phyloP scores from a whole-genome alignment of 2,113 vertebrate species.

The Nothoprocta pentlandii region DNA sequence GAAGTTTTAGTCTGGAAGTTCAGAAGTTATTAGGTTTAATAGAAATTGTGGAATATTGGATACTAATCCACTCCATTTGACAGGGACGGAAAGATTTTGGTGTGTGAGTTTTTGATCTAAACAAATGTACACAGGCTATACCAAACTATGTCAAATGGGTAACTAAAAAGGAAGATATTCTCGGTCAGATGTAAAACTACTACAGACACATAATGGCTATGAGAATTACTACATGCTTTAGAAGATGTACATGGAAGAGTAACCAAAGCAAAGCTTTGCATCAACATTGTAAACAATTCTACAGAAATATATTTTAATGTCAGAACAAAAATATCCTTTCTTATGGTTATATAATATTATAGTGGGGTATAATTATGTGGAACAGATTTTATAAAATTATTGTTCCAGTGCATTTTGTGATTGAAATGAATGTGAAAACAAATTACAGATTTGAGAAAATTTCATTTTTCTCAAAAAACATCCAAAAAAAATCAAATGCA shows the following conservation, averaged over 20 bases:
- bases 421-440: background rate
- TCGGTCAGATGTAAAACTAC: background rate
- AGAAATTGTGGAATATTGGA: background rate
- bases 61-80: background rate
- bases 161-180: background rate
- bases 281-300: background rate
- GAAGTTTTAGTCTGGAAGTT: background rate
- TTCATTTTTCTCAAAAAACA: background rate
- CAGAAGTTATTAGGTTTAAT: background rate
- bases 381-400: background rate
- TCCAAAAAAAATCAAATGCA: background rate
- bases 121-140: background rate
- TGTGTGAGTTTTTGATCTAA: background rate
- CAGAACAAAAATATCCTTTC: background rate
- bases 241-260: background rate
- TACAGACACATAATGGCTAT: background rate
- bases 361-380: fast-evolving
- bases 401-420: background rate
- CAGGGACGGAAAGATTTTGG: background rate
- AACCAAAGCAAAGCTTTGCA: background rate
- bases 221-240: background rate
- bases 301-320: background rate
- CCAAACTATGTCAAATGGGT: background rate
- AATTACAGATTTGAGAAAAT: background rate
- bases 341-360: background rate